Evolutionary conservation across 2,797 vertebrate species (phyloP).

Genomic region (Gallinago nigripennis): DNA sequence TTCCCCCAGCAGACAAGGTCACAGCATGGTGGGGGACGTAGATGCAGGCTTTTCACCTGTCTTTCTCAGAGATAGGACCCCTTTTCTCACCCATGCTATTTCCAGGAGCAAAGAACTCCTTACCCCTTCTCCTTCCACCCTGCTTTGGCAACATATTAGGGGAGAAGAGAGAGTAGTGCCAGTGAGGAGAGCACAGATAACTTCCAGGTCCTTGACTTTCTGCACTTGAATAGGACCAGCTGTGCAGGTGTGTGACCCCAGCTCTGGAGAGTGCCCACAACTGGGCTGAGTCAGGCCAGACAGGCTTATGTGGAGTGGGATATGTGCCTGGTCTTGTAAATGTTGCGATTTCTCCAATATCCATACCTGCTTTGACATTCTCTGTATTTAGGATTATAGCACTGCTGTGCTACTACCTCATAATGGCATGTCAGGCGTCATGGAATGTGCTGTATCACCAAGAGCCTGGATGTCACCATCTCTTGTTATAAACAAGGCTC

Average conservation of each 20-base stretch:
- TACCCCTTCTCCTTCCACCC: neutral
- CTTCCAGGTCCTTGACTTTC: neutral
- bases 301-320: neutral
- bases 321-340: neutral
- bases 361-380: neutral
- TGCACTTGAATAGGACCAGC: neutral
- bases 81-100: neutral
- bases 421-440: neutral
- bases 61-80: neutral
- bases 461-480: neutral
- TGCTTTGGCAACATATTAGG: neutral
- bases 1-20: neutral
- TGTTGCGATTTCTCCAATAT: neutral
- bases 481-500: neutral
- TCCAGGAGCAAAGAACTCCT: neutral
- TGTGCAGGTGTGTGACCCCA: neutral
- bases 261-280: neutral
- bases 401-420: neutral
- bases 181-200: neutral
- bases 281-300: neutral
- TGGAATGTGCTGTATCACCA: rapidly evolving
- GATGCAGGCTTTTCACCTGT: neutral
- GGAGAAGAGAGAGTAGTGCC: neutral
- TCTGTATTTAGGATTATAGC: neutral
- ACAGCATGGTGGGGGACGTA: neutral